Percentiles rank a stretch among this genome's conserved stretches.
Conservation (phyloP, 2,797 vertebrate genomes). For the Microtus agrestis region DNA sequence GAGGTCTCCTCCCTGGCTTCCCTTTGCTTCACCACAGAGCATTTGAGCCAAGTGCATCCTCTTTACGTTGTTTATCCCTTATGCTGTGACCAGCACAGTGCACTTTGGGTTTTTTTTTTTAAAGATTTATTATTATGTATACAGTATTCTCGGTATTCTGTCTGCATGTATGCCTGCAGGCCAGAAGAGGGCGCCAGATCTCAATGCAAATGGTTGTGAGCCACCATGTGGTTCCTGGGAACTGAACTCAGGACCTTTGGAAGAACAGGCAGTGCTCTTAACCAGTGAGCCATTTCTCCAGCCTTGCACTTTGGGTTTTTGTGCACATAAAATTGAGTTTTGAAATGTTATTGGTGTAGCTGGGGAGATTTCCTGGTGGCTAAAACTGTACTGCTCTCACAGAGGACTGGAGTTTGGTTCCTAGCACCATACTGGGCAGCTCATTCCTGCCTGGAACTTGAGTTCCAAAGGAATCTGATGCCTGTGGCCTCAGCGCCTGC, state of each 20-base stretch:
- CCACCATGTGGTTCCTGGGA: no score
- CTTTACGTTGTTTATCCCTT: not conserved
- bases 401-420: not conserved
- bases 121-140: no score
- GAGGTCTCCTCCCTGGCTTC: not conserved
- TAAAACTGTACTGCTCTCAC: not conserved
- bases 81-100: not conserved
- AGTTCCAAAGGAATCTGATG: not conserved
- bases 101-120: not conserved
- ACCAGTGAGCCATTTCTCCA: no score
- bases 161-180: no score
- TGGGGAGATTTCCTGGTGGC: not conserved
- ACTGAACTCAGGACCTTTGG: no score
- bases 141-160: no score
- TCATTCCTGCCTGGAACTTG: not conserved
- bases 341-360: not conserved
- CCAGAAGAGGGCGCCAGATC: no score
- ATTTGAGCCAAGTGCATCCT: not conserved
- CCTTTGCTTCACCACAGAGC: not conserved
- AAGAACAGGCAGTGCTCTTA: no score
- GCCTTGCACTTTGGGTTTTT: not conserved
- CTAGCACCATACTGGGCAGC: not conserved
- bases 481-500: no score
- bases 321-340: not conserved
- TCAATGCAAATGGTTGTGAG: no score